Evolutionary conservation across 2,888 invertebrate species (phyloP).

Genomic region (Antheraea assamensis): DNA sequence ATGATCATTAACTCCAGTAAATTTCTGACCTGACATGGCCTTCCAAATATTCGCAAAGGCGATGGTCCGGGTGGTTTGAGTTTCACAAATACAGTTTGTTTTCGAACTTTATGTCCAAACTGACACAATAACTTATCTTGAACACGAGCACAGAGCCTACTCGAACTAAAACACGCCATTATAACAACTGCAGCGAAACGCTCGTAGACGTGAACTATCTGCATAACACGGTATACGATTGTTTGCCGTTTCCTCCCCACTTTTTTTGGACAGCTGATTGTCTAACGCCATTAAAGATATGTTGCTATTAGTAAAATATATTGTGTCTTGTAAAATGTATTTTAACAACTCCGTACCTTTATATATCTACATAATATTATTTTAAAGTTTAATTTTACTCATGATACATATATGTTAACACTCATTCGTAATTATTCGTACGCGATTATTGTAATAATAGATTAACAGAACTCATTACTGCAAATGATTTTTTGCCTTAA

Average conservation of each 20-base stretch:
- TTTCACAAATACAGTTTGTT: constrained; percentile 86
- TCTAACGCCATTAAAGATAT: constrained; percentile 60
- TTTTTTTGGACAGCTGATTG: constrained; percentile 77
- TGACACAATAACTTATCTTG: constrained; percentile 90
- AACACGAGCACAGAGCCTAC: constrained; percentile 91
- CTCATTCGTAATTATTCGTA: too few species aligned
- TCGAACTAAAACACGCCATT: constrained; percentile 92
- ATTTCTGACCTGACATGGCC: constrained; percentile 69
- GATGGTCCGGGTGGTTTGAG: constrained; percentile 85
- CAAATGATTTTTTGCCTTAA: too few species aligned
- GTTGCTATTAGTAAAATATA: constrained; percentile 39
- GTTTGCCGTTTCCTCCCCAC: constrained; percentile 78
- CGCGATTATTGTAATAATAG: too few species aligned
- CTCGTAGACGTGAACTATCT: constrained; percentile 81
- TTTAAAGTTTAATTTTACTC: too few species aligned
- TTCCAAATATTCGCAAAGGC: constrained; percentile 79
- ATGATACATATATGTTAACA: too few species aligned
- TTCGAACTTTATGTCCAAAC: constrained; percentile 87
- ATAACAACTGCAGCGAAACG: constrained; percentile 88
- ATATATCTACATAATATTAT: too few species aligned
- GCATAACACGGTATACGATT: constrained; percentile 66
- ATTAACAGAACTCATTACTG: too few species aligned
- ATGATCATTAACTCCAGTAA: neutral
- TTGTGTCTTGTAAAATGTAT: neutral
- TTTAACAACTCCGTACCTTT: too few species aligned